phyloP scores from a whole-genome alignment of 1,140 invertebrate genomes.

The Ceratosolen fusciceps region DNA sequence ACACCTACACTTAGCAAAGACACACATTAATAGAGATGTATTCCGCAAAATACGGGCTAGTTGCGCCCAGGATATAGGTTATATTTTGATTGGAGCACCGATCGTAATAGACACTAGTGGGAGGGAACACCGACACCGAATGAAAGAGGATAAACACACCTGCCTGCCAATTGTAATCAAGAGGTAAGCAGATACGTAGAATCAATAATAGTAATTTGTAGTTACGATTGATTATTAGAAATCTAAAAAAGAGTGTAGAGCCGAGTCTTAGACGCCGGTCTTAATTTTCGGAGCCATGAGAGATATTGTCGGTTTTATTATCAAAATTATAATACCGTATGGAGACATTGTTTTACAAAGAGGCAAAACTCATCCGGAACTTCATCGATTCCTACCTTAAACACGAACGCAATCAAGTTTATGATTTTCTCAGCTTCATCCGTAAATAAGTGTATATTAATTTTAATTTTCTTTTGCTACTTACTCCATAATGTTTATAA shows the following conservation, averaged over 20 bases:
- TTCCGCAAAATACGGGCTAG: constrained; percentile 38
- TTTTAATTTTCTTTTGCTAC: too few species aligned
- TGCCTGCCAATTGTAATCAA: constrained; percentile 12
- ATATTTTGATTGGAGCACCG: constrained; percentile 43
- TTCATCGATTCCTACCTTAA: neutral
- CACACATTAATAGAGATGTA: too few species aligned
- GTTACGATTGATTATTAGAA: neutral
- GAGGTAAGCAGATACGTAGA: neutral
- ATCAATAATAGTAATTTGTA: neutral
- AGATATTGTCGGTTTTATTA: neutral
- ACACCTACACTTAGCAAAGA: too few species aligned
- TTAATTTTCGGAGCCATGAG: neutral
- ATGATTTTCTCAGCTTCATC: neutral
- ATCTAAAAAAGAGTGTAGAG: neutral
- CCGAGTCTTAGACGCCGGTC: neutral
- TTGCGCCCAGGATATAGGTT: neutral
- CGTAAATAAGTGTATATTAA: too few species aligned
- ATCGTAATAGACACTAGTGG: constrained; percentile 19
- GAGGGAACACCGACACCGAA: constrained; percentile 11
- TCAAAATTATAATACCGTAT: neutral
- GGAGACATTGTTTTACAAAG: neutral
- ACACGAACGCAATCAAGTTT: neutral
- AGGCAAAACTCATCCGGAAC: neutral
- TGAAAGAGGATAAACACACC: neutral
- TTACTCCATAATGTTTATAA: too few species aligned